These are phyloP conservation scores for Hylaea fasciaria DNA, from an alignment of 2,888 invertebrate species.

Conservation along the genomic window DNA sequence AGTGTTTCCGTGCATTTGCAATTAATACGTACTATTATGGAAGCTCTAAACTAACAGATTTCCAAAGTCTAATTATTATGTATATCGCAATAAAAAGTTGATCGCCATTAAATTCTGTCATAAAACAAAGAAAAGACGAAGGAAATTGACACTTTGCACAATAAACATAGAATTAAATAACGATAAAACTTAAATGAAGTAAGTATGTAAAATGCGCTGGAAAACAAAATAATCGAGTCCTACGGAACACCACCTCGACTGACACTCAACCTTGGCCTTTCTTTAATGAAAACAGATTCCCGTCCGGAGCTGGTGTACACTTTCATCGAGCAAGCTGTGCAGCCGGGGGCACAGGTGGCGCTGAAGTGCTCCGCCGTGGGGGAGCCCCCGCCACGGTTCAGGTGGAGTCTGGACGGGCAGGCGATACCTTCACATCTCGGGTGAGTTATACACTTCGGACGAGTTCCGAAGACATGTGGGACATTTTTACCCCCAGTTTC, in stretches of 20 bases:
- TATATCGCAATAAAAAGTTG: too few species aligned
- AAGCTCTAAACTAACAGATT: too few species aligned
- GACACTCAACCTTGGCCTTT: constrained; percentile 3
- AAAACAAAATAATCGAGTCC: not conserved
- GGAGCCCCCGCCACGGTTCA: constrained; percentile 90
- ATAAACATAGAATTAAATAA: too few species aligned
- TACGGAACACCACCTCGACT: not conserved
- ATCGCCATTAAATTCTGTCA: too few species aligned
- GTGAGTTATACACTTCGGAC: constrained; percentile 49
- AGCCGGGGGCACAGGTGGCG: constrained; percentile 90
- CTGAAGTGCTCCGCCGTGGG: constrained; percentile 94
- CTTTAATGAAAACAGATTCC: constrained; percentile 84
- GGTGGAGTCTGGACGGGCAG: constrained; percentile 77
- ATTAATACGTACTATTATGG: too few species aligned
- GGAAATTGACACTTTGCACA: too few species aligned
- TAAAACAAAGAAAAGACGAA: too few species aligned
- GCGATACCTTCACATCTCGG: constrained; percentile 78
- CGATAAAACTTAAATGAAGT: not conserved
- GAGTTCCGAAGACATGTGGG: not conserved
- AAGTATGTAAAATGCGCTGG: not conserved
- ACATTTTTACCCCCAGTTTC: too few species aligned
- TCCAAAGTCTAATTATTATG: too few species aligned
- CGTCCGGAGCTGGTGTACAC: constrained; percentile 93
- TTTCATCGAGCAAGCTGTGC: constrained; percentile 91
- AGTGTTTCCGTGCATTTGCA: too few species aligned